Evolutionary conservation across 1,140 invertebrate species (phyloP), one percentile per base, ranked within the genome.

Genomic region (Bactericera cockerelli): DNA sequence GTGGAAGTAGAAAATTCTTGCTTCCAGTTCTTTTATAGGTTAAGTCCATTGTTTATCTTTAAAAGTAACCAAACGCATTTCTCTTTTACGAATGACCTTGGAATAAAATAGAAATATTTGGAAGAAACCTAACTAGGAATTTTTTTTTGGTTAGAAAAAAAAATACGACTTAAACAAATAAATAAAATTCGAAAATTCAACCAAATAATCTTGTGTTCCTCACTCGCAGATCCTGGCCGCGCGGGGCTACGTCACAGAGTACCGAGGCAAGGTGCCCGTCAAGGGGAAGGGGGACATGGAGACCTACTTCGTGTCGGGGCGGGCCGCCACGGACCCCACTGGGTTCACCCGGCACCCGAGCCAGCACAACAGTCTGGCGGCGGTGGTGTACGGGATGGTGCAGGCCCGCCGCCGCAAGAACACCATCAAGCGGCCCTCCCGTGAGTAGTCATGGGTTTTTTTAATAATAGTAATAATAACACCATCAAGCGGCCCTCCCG

Each of bases 211-310:
- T 24, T 59, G 4, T 36, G 33, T 2, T 2, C 28, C 28, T 31
- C 28, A n/a, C n/a, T n/a, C n/a, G 24, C 68, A 87, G 83, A 77
- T 87, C 63, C 68, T 91, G 38, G 79, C 82, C 62, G 74, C 77
- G 0, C 72, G 79, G 63, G 86, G 86, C 1, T 90, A 84, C 67
- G 74, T 82, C 62, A 73, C 86, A 26, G 79, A 86, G 65, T 79
- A 81, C 65, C 79, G 93, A 13, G 93, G 92, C 0, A 69, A 81
- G 13, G 83, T 96, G 26, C 81, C 85, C 59, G 92, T 97, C 1
- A 96, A 96, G 71, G 93, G 92, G 16, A 96, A 96, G 74, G 93
- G 93, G 1, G 81, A 84, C 59, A 95, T 97, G 93, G 87, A 90
- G 68, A 96, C 93, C 1, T 94, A 86, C 71, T 94, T 89, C 71